These are phyloP conservation scores for Lipophrys pholis DNA, from an alignment of 2,113 vertebrate genomes.

Conservation along the genomic window DNA sequence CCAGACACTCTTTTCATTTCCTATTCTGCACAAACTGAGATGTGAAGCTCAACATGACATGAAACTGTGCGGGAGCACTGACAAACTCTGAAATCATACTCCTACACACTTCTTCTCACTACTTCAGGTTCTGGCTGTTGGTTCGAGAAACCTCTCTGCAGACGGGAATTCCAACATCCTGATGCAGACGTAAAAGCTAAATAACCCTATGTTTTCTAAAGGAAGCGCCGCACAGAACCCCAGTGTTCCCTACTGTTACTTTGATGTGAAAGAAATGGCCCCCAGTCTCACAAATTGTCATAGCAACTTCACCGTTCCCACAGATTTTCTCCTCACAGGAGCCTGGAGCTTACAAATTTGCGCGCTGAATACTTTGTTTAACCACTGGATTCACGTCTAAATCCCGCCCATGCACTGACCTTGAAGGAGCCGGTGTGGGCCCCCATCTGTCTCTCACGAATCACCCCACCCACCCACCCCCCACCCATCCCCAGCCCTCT, in stretches of 20 bases:
- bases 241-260: constrained; percentile 53
- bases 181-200: constrained; percentile 62
- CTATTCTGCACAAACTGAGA: neutral
- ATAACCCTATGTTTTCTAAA: constrained; percentile 76
- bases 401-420: constrained; percentile 48
- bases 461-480: neutral
- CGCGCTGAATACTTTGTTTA: constrained; percentile 42
- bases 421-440: constrained; percentile 45
- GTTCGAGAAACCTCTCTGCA: constrained; percentile 23
- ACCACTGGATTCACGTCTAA: constrained; percentile 48
- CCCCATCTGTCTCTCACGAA: constrained; percentile 37
- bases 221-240: constrained; percentile 61
- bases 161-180: constrained; percentile 58
- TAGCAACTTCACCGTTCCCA: constrained; percentile 41
- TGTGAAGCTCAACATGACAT: neutral
- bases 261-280: constrained; percentile 73
- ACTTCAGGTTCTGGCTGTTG: constrained; percentile 12
- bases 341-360: constrained; percentile 41
- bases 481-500: constrained; percentile 54
- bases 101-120: constrained; percentile 21
- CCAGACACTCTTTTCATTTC: constrained; percentile 15
- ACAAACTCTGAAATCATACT: constrained; percentile 12
- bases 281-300: constrained; percentile 46
- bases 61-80: neutral
- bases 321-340: constrained; percentile 35